Conservation (phyloP, 2,888 invertebrate genomes). For the Pinctada fucata region DNA sequence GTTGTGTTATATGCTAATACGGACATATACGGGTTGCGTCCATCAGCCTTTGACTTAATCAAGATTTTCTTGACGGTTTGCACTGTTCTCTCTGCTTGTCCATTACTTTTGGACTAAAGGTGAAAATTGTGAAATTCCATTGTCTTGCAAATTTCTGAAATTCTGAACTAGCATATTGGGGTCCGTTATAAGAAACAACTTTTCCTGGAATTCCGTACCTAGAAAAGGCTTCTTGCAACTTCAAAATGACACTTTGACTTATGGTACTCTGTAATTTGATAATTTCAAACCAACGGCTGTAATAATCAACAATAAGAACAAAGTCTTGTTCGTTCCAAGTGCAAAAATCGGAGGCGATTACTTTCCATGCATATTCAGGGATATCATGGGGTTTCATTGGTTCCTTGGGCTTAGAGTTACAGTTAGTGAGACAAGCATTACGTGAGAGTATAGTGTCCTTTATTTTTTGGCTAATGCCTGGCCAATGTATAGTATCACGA, state of each 20-base stretch:
- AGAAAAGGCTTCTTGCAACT: conserved; percentile 31
- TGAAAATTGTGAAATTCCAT: conserved; percentile 44
- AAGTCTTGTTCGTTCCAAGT: conserved; percentile 34
- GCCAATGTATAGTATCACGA: conserved; percentile 49
- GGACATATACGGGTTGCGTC: conserved; percentile 32
- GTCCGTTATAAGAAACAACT: conserved; percentile 45
- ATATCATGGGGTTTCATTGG: conserved; percentile 39
- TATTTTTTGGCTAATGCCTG: conserved; percentile 41
- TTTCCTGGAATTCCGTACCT: conserved; percentile 37
- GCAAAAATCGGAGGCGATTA: conserved; percentile 47
- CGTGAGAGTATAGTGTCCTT: conserved; percentile 37
- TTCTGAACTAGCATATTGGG: conserved; percentile 29
- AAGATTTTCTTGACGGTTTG: conserved; percentile 46
- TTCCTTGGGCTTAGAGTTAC: conserved; percentile 45
- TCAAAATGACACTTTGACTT: conserved; percentile 31
- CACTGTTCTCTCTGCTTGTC: conserved; percentile 49
- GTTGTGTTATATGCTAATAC: conserved; percentile 42
- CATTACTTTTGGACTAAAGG: conserved; percentile 48
- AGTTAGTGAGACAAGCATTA: conserved; percentile 29
- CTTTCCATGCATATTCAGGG: conserved; percentile 42
- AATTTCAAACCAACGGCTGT: conserved; percentile 38
- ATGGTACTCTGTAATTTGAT: conserved; percentile 17
- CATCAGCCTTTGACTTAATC: conserved; percentile 33
- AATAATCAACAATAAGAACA: conserved; percentile 43
- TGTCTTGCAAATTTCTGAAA: conserved; percentile 39